Base-by-base conservation (phyloP, 2,113 vertebrate species). In the Nibea coibor region DNA sequence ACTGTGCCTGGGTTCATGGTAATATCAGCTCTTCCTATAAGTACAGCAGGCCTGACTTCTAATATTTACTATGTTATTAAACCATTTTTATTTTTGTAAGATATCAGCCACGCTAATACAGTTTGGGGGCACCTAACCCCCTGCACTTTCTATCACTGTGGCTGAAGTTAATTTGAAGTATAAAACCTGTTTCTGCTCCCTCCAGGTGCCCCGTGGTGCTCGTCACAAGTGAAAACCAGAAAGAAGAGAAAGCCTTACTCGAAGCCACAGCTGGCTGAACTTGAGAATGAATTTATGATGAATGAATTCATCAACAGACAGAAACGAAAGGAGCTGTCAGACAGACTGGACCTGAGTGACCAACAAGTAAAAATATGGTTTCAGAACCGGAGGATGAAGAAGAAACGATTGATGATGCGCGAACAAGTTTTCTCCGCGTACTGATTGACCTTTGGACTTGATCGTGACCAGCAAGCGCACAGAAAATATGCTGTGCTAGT, bases 211-310 rank as follows among this genome's bases (percentile, higher is more conserved):
- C 93, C 96, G 26, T 98, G 98, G 97, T 96, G 96, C 88, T 95
- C 96, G 16, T 94, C 96, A 73, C 97, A 96, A 72, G 95, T 94
- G 91, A 96, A 94, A 88, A 93, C 95, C 66, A 95, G 96, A 88
- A 98, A 97, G 94, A 99, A 99, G 94, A 96, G 97, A 89, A 98
- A 98, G 90, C 98, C 97, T 22, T 98, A 98, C 93, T 95, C 97
- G 22, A 98, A 98, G 82, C 95, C 95, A 67, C 97, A 98, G 94
- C 96, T 98, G 57, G 96, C 96, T 63, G 97, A 97, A 91, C 94
- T 98, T 95, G 97, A 99, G 91, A 97, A 96, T 84, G 97, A 97
- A 93, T 98, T 98, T 87, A 94, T 98, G 85, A 93, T 97, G 88
- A 96, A 96, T 77, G 97, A 97, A 89, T 98, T 98, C 90, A 98